phyloP scores from a whole-genome alignment of 2,113 vertebrate species.

The Melanerpes formicivorus region DNA sequence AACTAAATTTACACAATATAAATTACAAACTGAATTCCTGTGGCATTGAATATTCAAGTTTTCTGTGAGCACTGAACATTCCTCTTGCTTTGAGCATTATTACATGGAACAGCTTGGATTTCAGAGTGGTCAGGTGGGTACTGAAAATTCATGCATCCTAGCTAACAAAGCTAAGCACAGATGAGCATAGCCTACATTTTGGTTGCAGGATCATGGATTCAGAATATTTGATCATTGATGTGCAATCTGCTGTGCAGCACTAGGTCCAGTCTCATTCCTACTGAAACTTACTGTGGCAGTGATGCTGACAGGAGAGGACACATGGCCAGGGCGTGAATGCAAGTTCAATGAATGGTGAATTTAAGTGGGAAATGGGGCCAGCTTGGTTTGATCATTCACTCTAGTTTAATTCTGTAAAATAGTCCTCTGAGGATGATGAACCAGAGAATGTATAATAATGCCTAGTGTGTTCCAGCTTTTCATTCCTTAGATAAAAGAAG shows the following conservation, averaged over 20 bases:
- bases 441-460: neutral
- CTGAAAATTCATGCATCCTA: neutral
- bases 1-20: neutral
- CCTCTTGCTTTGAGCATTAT: neutral
- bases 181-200: neutral
- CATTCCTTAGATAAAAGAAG: neutral
- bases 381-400: neutral
- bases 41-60: neutral
- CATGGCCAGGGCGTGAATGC: neutral
- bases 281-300: neutral
- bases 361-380: neutral
- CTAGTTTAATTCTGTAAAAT: neutral
- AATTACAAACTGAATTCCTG: neutral
- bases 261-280: neutral
- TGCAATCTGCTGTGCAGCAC: neutral
- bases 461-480: neutral
- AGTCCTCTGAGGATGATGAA: neutral
- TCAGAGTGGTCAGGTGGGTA: neutral
- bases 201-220: neutral
- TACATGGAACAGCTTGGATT: neutral
- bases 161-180: neutral
- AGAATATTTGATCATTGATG: neutral
- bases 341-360: neutral
- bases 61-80: neutral
- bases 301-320: neutral